These are phyloP conservation scores for Gambelia wislizenii DNA, from an alignment of 2,797 vertebrate genomes.

Conservation along the genomic window DNA sequence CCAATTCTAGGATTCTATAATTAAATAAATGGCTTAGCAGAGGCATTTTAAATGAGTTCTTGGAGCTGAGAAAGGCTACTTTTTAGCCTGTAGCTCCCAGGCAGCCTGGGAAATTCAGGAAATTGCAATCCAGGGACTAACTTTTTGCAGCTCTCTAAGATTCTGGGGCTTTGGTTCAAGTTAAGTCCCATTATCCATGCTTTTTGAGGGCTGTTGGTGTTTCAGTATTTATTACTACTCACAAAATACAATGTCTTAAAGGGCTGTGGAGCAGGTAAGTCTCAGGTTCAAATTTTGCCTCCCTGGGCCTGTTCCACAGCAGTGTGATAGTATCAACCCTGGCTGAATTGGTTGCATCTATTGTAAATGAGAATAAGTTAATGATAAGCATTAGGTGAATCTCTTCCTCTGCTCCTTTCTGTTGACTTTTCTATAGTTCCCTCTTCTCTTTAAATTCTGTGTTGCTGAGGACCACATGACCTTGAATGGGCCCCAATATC, in stretches of 20 bases:
- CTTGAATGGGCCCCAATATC: conserved; percentile 67
- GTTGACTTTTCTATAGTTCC: conserved; percentile 28
- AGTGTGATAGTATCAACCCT: conserved; percentile 8
- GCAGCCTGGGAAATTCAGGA: neutral
- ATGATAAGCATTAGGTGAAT: conserved; percentile 50
- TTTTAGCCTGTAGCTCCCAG: too few relatives aligned
- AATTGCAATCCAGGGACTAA: too few relatives aligned
- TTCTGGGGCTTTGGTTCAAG: neutral
- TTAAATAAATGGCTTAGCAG: neutral
- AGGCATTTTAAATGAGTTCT: neutral
- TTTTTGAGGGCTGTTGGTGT: too few relatives aligned
- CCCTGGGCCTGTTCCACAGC: conserved; percentile 11
- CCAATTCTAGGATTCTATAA: too few relatives aligned
- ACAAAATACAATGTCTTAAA: too few relatives aligned
- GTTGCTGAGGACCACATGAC: conserved; percentile 58
- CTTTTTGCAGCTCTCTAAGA: too few relatives aligned
- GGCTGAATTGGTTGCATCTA: conserved; percentile 28
- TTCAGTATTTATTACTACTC: neutral
- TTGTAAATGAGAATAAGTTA: conserved; percentile 47
- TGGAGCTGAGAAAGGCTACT: too few relatives aligned
- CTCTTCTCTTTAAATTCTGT: conserved; percentile 18
- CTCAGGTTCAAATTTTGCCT: neutral
- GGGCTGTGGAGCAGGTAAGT: neutral
- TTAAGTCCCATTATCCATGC: neutral
- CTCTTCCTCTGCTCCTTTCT: conserved; percentile 42